Evolutionary conservation across 2,797 vertebrate genomes (phyloP), one percentile per base, ranked within the genome.

Genomic region (Fistularia tabacaria): DNA sequence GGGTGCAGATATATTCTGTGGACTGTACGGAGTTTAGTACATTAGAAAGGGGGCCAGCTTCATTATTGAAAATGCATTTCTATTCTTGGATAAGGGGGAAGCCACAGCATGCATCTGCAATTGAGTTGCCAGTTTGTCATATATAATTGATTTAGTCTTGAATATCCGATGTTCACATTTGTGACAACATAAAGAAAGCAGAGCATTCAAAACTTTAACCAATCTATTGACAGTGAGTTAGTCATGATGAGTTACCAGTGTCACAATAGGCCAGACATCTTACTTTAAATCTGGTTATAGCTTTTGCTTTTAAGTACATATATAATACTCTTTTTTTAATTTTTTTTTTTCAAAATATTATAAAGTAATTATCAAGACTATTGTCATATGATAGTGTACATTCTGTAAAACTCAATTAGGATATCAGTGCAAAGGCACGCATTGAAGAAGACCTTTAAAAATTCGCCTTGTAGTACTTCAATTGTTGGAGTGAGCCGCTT

Each of bases 1-100:
- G 25, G 11, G 14, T 39, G n/a, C 12, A 51, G 44, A 36, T 5
- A 25, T 25, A 25, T 25, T 25, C 25, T 25, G 25, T 25, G 25
- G 25, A 25, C 5, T 25, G 25, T 25, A 25, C 25, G 5, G 14
- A 55, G 25, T 41, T 59, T 10, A 38, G 51, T 38, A 36, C 45
- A 55, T 38, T 46, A 25, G 50, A 55, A 70, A 56, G 9, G 41
- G 42, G 57, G 52, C 41, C n/a, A 57, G 38, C 59, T 80, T 69
- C 42, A 73, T 69, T 48, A 78, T 67, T 82, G 37, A 69, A 74
- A 70, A 68, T 45, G 54, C 53, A 14, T 3, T 44, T 67, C 53
- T 66, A 54, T 76, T 71, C 41, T 54, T 57, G 59, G 65, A 64
- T 13, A 70, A 64, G 49, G 9, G 10, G 10, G 38, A 36, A 62